A percentile compares a stretch with the other conserved stretches of the same genome.
Evolutionary conservation across 2,113 vertebrate genomes (phyloP).

Genomic region (Sigmodon hispidus): DNA sequence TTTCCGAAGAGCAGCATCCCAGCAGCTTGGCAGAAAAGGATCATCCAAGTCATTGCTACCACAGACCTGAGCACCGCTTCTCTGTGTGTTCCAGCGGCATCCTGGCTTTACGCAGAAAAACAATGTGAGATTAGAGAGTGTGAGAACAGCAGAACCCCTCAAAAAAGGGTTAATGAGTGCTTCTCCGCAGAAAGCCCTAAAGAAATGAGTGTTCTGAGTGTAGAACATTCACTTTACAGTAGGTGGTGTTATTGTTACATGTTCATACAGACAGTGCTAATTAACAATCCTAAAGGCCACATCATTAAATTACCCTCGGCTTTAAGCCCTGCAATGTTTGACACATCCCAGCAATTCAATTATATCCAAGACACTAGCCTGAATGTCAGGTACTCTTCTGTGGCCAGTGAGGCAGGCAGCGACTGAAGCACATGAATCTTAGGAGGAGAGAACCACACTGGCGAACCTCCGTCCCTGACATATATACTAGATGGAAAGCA

Average conservation of each 20-base stretch:
- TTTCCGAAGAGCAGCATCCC: not conserved
- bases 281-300: slow-evolving; percentile 88
- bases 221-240: slow-evolving; percentile 90
- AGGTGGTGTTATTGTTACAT: slow-evolving; percentile 93
- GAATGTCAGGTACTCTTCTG: slow-evolving; percentile 56
- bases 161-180: slow-evolving; percentile 80
- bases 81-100: not conserved
- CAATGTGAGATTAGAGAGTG: not conserved
- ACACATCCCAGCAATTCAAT: slow-evolving; percentile 85
- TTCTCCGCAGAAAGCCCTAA: slow-evolving; percentile 78
- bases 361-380: slow-evolving; percentile 83
- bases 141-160: slow-evolving; percentile 17
- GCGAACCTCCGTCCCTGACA: not conserved
- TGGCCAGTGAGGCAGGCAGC: slow-evolving; percentile 48
- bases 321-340: slow-evolving; percentile 86
- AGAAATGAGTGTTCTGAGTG: slow-evolving; percentile 83
- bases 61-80: not conserved
- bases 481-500: slow-evolving; percentile 56
- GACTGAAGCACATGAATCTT: slow-evolving; percentile 72
- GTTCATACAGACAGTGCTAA: slow-evolving; percentile 89
- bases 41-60: not conserved
- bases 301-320: slow-evolving; percentile 86
- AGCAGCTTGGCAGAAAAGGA: not conserved
- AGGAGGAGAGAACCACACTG: not conserved
- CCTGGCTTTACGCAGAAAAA: not conserved